Evolutionary conservation across 2,797 vertebrate species (phyloP), one percentile per base, ranked within the genome.

Genomic region (Sebastes matsubarae): DNA sequence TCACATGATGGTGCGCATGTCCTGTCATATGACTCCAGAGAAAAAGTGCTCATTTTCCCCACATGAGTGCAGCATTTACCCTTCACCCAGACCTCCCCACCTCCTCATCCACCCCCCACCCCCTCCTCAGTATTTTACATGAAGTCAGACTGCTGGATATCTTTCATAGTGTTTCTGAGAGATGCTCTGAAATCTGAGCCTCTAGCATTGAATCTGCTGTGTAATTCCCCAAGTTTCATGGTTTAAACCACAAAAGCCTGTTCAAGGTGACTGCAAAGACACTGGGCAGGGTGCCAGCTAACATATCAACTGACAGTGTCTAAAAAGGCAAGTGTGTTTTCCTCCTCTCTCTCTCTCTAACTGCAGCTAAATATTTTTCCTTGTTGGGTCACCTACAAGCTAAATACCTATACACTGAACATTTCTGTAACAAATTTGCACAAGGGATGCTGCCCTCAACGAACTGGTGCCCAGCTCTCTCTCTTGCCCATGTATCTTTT

Each of bases 1-100:
- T 54, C 88, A 88, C 65, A 80, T 77, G 75, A 70, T 61, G 46
- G 30, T 74, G 80, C 72, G 85, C 87, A 87, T 79, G 85, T 77
- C 85, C 78, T 86, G 86, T 90, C 86, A 90, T 86, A 84, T 87
- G 88, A 93, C 85, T 90, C 86, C 59, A 76, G 66, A 86, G 86
- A 30, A 72, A 81, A 77, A 63, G 63, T 94, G 90, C 93, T 93
- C 88, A 29, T 78, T 91, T 89, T 82, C 86, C 90, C 94, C 94
- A 94, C 94, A 93, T 88, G 94, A 90, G 93, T 82, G 94, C 94
- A 95, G 94, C 92, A 95, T 94, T 93, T 92, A 93, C 92, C 91
- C 93, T 95, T 88, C 88, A 91, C 89, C 93, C 82, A 14, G 87
- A 88, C 84, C 88, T 63, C 85, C 80, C 72, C 82, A 52, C 2